Percentiles rank a stretch among this genome's conserved stretches.
Evolutionary conservation across 2,888 invertebrate genomes (phyloP).

Genomic region (Eilema griseolum): DNA sequence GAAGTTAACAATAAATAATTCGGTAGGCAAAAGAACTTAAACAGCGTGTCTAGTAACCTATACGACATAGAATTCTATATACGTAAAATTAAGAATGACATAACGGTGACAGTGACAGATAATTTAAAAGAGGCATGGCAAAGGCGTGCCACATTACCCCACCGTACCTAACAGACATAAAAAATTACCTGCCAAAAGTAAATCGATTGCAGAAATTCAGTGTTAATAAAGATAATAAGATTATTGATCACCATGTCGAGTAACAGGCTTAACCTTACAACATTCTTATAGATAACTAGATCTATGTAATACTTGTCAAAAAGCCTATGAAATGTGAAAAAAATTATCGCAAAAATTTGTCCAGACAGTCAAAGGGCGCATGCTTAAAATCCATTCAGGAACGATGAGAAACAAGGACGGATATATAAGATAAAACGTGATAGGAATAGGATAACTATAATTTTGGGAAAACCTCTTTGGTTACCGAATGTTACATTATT

Average conservation of each 20-base stretch:
- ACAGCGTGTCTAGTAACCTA: too few species aligned
- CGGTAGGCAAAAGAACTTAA: too few species aligned
- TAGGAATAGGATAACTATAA: slow-evolving; percentile 63
- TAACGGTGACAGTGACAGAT: background rate
- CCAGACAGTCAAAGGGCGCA: slow-evolving; percentile 67
- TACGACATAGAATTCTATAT: too few species aligned
- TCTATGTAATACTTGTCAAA: slow-evolving; percentile 36
- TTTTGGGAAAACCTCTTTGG: slow-evolving; percentile 65
- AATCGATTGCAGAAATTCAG: slow-evolving; percentile 16
- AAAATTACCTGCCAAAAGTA: background rate
- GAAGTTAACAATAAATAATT: too few species aligned
- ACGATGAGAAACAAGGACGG: slow-evolving; percentile 64
- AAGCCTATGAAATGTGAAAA: slow-evolving; percentile 30
- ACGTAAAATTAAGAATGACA: background rate
- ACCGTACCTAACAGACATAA: background rate
- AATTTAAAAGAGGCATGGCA: background rate
- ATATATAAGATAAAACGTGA: slow-evolving; percentile 57
- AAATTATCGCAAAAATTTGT: slow-evolving; percentile 36
- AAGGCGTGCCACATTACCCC: background rate
- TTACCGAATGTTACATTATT: slow-evolving; percentile 50
- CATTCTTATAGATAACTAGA: slow-evolving; percentile 27
- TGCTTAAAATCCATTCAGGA: slow-evolving; percentile 78
- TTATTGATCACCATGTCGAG: slow-evolving; percentile 35
- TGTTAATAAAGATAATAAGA: slow-evolving; percentile 31
- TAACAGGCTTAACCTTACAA: slow-evolving; percentile 49